phyloP scores from a whole-genome alignment of 2,113 vertebrate species.

The Varanus salvator region DNA sequence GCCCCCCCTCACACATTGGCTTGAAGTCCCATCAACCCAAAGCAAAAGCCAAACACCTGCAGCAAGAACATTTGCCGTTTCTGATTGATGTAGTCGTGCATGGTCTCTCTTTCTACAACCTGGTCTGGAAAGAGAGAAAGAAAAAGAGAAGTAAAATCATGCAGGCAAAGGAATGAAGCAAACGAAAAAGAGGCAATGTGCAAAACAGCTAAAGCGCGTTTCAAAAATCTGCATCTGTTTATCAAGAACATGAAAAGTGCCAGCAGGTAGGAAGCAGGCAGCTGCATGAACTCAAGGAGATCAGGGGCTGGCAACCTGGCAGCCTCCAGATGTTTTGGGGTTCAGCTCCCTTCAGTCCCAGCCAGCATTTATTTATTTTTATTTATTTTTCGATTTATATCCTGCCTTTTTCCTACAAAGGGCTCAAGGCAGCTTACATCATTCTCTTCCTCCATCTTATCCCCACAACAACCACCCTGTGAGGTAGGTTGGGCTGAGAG shows the following conservation, averaged over 20 bases:
- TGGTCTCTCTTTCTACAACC: constrained; percentile 75
- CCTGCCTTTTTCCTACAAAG: too few relatives aligned
- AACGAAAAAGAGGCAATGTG: not conserved
- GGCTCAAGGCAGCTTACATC: too few relatives aligned
- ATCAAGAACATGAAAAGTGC: not conserved
- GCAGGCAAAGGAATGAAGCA: not conserved
- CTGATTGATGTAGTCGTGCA: constrained; percentile 78
- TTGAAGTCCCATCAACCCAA: not conserved
- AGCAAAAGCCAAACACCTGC: constrained; percentile 79
- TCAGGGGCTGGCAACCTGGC: not conserved
- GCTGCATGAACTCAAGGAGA: not conserved
- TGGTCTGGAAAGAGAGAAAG: constrained; percentile 73
- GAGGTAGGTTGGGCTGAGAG: too few relatives aligned
- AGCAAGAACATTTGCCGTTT: constrained; percentile 87
- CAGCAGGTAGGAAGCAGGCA: rapidly evolving
- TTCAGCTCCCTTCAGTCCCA: too few relatives aligned
- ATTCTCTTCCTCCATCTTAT: too few relatives aligned
- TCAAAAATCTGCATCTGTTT: not conserved
- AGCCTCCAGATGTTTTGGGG: too few relatives aligned
- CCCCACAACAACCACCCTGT: too few relatives aligned
- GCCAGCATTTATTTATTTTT: too few relatives aligned
- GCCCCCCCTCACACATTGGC: not conserved
- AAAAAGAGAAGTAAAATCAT: constrained; percentile 25
- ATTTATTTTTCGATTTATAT: too few relatives aligned
- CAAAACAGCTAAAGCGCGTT: not conserved